phyloP scores from a whole-genome alignment of 2,888 invertebrate species.

The Calameuta idolon region DNA sequence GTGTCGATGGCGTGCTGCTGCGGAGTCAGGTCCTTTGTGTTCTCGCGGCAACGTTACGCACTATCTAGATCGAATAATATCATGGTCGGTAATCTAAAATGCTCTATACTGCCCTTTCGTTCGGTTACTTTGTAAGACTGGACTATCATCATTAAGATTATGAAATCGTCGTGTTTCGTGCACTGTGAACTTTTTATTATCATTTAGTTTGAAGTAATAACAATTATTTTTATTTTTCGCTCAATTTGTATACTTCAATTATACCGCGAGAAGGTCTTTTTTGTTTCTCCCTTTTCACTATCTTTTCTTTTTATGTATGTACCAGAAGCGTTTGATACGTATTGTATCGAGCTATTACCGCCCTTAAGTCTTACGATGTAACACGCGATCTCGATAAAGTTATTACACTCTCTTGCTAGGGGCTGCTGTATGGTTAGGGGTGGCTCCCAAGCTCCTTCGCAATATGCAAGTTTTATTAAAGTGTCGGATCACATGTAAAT shows the following conservation, averaged over 20 bases:
- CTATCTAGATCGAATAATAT: conserved; percentile 4
- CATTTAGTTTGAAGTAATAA: neutral
- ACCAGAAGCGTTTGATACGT: neutral
- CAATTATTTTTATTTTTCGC: neutral
- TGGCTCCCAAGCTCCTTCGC: conserved; percentile 12
- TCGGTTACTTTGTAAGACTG: neutral
- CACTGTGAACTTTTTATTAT: neutral
- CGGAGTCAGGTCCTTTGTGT: neutral
- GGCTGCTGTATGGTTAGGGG: conserved; percentile 26
- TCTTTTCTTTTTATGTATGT: neutral
- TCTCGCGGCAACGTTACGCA: neutral
- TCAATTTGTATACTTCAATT: neutral
- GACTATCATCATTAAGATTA: neutral
- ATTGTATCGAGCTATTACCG: neutral
- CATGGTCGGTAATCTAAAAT: neutral
- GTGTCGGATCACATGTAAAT: conserved; percentile 27
- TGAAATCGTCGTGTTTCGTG: neutral
- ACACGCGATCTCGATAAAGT: conserved; percentile 25
- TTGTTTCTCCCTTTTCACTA: neutral
- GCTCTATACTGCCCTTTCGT: neutral
- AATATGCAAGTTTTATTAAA: conserved; percentile 13
- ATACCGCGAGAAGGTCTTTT: too few relatives aligned
- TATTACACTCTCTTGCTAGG: conserved; percentile 26
- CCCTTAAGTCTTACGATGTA: neutral
- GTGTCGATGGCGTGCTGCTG: conserved; percentile 2